A percentile compares a stretch with the other conserved stretches of the same genome.
Conservation (phyloP, 2,888 invertebrate genomes). For the Liopterus haemorrhoidalis region DNA sequence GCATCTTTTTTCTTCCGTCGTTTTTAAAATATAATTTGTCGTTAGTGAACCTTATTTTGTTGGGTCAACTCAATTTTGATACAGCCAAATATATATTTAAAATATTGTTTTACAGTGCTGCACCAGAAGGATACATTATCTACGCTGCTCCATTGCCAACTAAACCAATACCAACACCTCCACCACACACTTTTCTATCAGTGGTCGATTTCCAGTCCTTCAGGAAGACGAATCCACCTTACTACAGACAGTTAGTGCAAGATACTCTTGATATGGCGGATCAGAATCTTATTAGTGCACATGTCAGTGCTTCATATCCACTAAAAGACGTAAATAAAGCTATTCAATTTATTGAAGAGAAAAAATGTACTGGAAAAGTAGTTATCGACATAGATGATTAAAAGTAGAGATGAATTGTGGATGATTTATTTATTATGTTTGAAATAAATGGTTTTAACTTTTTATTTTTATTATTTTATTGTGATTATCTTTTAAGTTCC, state of each 20-base stretch:
- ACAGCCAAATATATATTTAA: too few species aligned
- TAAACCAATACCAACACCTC: slow-evolving; percentile 37
- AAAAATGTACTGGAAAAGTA: slow-evolving; percentile 59
- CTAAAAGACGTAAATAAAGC: slow-evolving; percentile 57
- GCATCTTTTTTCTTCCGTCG: too few species aligned
- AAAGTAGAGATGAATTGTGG: too few species aligned
- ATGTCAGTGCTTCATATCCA: slow-evolving; percentile 50
- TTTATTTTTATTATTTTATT: too few species aligned
- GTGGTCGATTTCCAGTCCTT: slow-evolving; percentile 39
- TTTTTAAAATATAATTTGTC: too few species aligned
- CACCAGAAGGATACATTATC: slow-evolving; percentile 49
- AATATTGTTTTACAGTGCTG: slow-evolving; percentile 48
- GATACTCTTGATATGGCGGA: slow-evolving; percentile 57
- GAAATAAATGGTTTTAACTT: too few species aligned
- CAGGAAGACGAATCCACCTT: slow-evolving; percentile 47
- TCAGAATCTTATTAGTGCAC: slow-evolving; percentile 56
- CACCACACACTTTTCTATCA: slow-evolving; percentile 37
- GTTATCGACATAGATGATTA: slow-evolving; percentile 43
- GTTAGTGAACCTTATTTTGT: too few species aligned
- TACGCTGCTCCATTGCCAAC: slow-evolving; percentile 37
- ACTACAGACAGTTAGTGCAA: slow-evolving; percentile 49
- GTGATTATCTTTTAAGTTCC: too few species aligned
- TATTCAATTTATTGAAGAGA: slow-evolving; percentile 50
- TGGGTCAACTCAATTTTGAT: too few species aligned
- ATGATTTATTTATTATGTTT: too few species aligned